phyloP scores from a whole-genome alignment of 1,140 invertebrate genomes.

The Cryptotermes secundus region DNA sequence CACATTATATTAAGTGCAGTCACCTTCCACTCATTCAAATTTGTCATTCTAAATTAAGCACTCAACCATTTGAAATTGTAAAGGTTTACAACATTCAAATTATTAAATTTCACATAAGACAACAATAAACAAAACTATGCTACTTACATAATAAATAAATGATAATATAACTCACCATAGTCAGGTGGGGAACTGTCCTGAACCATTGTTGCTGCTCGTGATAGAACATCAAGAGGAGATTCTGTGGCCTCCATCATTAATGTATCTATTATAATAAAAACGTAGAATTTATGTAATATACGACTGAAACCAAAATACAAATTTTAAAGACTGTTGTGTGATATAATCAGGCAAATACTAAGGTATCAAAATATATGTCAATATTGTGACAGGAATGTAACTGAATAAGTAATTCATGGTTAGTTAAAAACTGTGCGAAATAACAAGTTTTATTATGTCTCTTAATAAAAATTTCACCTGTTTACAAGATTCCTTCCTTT shows the following conservation, averaged over 20 bases:
- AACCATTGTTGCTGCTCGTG: constrained; percentile 88
- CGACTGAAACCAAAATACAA: background rate
- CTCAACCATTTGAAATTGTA: background rate
- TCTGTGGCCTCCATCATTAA: constrained; percentile 61
- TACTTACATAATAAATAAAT: too few species aligned
- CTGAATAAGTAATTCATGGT: background rate
- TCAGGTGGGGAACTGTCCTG: constrained; percentile 58
- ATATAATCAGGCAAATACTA: background rate
- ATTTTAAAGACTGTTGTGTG: background rate
- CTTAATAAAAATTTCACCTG: background rate
- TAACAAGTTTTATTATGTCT: background rate
- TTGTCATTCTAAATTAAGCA: background rate
- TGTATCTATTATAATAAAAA: background rate
- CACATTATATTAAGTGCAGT: too few species aligned
- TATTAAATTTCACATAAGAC: background rate
- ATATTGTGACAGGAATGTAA: background rate
- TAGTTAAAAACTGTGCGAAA: background rate
- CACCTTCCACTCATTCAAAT: background rate
- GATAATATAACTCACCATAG: constrained; percentile 45
- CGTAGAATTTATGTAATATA: background rate
- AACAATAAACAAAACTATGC: background rate
- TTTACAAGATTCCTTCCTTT: background rate
- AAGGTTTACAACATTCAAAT: background rate
- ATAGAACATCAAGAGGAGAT: constrained; percentile 83
- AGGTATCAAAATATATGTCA: too few species aligned